Conservation (phyloP, 64 coral and sea anemone genomes). For the Pocillopora damicornis region DNA sequence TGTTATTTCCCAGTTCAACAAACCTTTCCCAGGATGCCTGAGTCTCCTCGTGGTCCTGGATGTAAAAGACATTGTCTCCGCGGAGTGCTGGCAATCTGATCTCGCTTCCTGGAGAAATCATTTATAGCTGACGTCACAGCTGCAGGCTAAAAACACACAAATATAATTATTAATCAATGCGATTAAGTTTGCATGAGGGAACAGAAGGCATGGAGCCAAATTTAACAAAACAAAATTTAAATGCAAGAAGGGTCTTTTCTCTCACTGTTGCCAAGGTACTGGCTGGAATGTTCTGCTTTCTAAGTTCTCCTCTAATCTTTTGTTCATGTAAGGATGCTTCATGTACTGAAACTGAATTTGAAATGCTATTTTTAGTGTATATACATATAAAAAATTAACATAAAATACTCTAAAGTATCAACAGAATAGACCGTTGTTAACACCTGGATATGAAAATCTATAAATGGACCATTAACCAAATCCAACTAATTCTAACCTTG, state of each 20-base stretch:
- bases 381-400: no score
- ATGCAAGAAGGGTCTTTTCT: not conserved
- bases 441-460: not conserved
- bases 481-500: slow-evolving; percentile 46
- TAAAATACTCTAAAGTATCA: no score
- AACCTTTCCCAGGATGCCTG: slow-evolving; percentile 90
- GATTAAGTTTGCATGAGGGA: no score
- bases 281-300: slow-evolving; percentile 69
- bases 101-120: slow-evolving; percentile 58
- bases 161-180: not conserved
- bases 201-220: no score
- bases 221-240: no score
- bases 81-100: slow-evolving; percentile 64
- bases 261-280: slow-evolving; percentile 59
- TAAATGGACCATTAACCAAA: not conserved
- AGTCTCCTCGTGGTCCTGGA: slow-evolving; percentile 88
- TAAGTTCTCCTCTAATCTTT: slow-evolving; percentile 86
- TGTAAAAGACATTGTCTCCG: slow-evolving; percentile 83
- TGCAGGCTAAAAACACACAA: slow-evolving; percentile 45
- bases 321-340: slow-evolving; percentile 87
- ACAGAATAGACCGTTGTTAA: not conserved
- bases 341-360: slow-evolving; percentile 79
- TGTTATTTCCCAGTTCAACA: not conserved
- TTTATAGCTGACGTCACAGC: slow-evolving; percentile 58
- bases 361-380: not conserved